A percentile compares a stretch with the other conserved stretches of the same genome.
Conservation (phyloP, 2,797 vertebrate species). For the Rhinella marina region DNA sequence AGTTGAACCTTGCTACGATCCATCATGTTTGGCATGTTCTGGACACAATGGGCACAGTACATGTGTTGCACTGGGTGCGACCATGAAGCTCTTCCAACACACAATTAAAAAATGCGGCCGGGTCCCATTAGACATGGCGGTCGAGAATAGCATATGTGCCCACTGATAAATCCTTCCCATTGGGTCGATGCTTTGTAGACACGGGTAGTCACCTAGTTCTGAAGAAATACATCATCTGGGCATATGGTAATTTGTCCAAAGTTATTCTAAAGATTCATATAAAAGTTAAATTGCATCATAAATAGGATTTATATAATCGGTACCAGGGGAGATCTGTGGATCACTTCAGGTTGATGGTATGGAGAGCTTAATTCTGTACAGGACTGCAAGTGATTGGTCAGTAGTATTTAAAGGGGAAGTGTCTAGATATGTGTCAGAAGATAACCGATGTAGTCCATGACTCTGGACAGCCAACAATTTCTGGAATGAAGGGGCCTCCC, state of each 20-base stretch:
- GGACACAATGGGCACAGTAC: not conserved
- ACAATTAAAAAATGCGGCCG: no score
- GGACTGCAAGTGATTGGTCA: not conserved
- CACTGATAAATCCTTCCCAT: not conserved
- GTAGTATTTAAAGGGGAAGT: not conserved
- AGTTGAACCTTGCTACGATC: not conserved
- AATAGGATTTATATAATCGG: not conserved
- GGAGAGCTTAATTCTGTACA: not conserved
- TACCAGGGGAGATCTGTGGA: not conserved
- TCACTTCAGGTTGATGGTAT: not conserved
- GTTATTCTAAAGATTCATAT: not conserved
- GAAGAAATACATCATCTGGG: not conserved
- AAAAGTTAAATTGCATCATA: conserved; percentile 8
- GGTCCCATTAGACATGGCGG: not conserved
- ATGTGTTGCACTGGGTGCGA: not conserved
- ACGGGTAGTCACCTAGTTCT: not conserved
- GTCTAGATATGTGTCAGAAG: not conserved
- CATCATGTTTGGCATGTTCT: not conserved
- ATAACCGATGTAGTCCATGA: not conserved
- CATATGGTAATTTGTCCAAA: not conserved
- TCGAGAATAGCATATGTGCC: not conserved
- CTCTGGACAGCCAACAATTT: no score
- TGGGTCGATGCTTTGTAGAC: no score
- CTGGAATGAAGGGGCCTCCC: not conserved
- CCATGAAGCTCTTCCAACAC: not conserved